A percentile compares a stretch with the other conserved stretches of the same genome.
Conservation (phyloP, 2,888 invertebrate species). For the Octonoba sinensis region DNA sequence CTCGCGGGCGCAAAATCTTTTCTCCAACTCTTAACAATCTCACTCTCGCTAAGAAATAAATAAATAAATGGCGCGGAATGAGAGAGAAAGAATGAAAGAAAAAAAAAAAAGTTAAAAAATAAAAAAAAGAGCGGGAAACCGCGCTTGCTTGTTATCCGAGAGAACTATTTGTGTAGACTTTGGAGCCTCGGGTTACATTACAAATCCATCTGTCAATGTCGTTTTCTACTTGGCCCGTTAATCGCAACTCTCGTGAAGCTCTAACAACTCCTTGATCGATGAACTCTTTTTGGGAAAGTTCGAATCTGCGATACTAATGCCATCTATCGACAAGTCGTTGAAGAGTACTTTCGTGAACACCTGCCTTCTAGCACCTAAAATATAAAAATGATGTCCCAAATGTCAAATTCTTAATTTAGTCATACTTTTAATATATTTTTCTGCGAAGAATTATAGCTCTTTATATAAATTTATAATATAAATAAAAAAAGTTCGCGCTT, state of each 20-base stretch:
- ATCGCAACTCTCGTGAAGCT: conserved; percentile 60
- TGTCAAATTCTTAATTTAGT: too few relatives aligned
- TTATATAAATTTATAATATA: too few relatives aligned
- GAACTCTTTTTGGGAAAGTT: conserved; percentile 26
- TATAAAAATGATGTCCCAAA: background rate
- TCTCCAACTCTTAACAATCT: conserved; percentile 52
- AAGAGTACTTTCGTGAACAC: background rate
- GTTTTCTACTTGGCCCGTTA: conserved; percentile 58
- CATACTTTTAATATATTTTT: too few relatives aligned
- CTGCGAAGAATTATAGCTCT: too few relatives aligned
- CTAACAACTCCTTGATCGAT: conserved; percentile 63
- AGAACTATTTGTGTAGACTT: conserved; percentile 64
- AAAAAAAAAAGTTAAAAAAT: background rate
- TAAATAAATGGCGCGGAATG: conserved; percentile 51
- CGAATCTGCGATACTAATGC: conserved; percentile 22
- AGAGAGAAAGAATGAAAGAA: conserved; percentile 14
- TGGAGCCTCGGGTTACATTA: conserved; percentile 63
- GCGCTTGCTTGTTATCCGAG: conserved; percentile 58
- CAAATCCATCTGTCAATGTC: conserved; percentile 65
- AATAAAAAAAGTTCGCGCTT: too few relatives aligned
- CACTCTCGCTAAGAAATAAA: conserved; percentile 56
- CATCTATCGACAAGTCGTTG: conserved; percentile 29
- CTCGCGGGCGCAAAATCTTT: conserved; percentile 51
- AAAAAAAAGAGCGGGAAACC: conserved; percentile 39
- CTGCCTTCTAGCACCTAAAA: background rate